Evolutionary conservation across 2,888 invertebrate genomes (phyloP), one percentile per base, ranked within the genome.

Genomic region (Catocala sponsa): DNA sequence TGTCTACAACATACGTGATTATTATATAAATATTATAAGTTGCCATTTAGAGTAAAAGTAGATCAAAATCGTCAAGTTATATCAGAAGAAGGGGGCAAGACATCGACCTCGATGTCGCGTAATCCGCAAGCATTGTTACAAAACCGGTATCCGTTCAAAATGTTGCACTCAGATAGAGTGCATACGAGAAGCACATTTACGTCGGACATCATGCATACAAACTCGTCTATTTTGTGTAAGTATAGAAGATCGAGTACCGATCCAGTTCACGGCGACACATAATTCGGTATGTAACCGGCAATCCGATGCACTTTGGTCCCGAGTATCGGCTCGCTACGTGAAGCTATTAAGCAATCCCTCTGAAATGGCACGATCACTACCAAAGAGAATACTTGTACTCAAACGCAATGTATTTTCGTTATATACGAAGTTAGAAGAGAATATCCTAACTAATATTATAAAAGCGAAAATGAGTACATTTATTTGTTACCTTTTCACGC

Each of bases 301-400:
- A 88, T 89, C 86, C 81, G 87, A 88, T 88, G 87, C 88, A 86
- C 88, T 88, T 86, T 88, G 85, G 81, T 78, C 81, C 78, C 74
- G 75, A 58, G 69, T 62, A 83, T 76, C 82, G 76, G 82, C 77
- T 81, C 82, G 80, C 79, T 81, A 82, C 80, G 80, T 80, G 81
- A 78, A 77, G 78, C 74, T 80, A 81, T 87, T 88, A 82, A 80
- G 87, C 78, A 87, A 86, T 73, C 70, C 70, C 68, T 68, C 74
- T 60, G 61, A 67, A 67, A 70, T 60, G 57, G 63, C 59, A 59
- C 62, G 15, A 63, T 63, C 55, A 62, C 59, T 59, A 54, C 59
- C 65, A 66, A 63, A 55, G 48, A 59, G 55, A 54, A 57, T 65
- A 57, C 65, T 72, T 65, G 62, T 52, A 47, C 42, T 42, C 11